These are phyloP conservation scores for Clarias pachynema DNA, from an alignment of 2,797 vertebrate genomes.

Conservation along the genomic window DNA sequence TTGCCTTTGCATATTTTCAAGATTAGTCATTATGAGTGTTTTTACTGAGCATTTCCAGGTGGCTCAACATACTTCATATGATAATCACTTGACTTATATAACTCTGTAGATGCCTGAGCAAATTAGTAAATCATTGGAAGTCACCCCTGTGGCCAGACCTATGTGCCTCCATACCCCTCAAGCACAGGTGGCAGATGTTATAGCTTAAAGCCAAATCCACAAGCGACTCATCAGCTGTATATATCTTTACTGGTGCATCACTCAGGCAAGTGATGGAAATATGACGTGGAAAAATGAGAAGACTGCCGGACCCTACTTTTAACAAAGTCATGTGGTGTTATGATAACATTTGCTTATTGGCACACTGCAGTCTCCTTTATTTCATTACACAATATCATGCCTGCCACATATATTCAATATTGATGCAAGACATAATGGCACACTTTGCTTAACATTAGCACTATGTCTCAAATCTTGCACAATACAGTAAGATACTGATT, in stretches of 20 bases:
- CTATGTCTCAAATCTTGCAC: background rate
- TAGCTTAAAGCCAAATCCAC: background rate
- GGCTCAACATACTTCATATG: background rate
- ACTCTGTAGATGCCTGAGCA: background rate
- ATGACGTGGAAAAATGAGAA: background rate
- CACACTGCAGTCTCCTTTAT: background rate
- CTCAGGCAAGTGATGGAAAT: background rate
- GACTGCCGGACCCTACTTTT: background rate
- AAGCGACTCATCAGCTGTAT: background rate
- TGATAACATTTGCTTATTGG: background rate
- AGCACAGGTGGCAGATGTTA: background rate
- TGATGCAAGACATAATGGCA: background rate
- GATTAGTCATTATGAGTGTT: background rate
- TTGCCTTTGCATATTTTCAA: constrained; percentile 8
- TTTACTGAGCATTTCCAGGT: constrained; percentile 1
- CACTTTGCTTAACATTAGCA: background rate
- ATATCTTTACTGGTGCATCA: background rate
- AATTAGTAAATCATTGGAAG: constrained; percentile 5
- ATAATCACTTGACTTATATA: constrained; percentile 7
- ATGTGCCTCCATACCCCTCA: background rate
- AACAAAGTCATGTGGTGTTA: background rate
- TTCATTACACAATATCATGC: background rate
- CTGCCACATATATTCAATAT: background rate
- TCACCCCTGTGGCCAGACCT: background rate
- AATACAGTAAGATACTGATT: background rate